Evolutionary conservation across 1,140 invertebrate species (phyloP).

Genomic region (Drosophila melanica): DNA sequence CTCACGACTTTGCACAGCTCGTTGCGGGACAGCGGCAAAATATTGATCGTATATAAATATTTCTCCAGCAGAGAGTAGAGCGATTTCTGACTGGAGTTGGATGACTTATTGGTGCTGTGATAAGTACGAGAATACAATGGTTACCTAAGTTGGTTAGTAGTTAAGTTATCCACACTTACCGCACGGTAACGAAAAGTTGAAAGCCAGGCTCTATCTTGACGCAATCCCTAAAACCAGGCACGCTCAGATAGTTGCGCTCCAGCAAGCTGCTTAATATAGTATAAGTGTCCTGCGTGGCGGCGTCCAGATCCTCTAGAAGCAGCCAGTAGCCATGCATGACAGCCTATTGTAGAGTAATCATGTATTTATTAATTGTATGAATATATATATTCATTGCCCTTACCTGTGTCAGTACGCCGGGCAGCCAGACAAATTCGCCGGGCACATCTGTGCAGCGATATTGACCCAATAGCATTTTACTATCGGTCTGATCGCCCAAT

Average conservation of each 20-base stretch:
- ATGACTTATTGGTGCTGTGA: conserved; percentile 86
- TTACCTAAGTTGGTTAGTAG: neutral
- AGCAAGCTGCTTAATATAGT: conserved; percentile 93
- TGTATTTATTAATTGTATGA: too few relatives aligned
- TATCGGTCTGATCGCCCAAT: conserved; percentile 98
- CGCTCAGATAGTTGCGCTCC: conserved; percentile 92
- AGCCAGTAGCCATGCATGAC: conserved; percentile 95
- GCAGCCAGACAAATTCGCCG: conserved; percentile 98
- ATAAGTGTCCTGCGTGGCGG: conserved; percentile 95
- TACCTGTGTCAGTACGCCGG: conserved; percentile 94
- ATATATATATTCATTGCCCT: neutral
- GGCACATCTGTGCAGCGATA: conserved; percentile 98
- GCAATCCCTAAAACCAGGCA: conserved; percentile 94
- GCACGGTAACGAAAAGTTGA: conserved; percentile 95
- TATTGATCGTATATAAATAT: conserved; percentile 91
- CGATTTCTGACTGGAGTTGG: conserved; percentile 85
- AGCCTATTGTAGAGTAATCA: conserved; percentile 86
- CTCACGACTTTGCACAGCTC: conserved; percentile 90
- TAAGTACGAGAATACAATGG: conserved; percentile 25
- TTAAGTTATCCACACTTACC: conserved; percentile 85
- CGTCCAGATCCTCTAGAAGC: conserved; percentile 98
- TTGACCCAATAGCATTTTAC: conserved; percentile 96
- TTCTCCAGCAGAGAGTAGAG: conserved; percentile 90
- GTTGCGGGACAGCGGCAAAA: conserved; percentile 90
- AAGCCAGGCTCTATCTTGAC: conserved; percentile 92